phyloP scores from a whole-genome alignment of 2,888 invertebrate species.

The Cabera pusaria region DNA sequence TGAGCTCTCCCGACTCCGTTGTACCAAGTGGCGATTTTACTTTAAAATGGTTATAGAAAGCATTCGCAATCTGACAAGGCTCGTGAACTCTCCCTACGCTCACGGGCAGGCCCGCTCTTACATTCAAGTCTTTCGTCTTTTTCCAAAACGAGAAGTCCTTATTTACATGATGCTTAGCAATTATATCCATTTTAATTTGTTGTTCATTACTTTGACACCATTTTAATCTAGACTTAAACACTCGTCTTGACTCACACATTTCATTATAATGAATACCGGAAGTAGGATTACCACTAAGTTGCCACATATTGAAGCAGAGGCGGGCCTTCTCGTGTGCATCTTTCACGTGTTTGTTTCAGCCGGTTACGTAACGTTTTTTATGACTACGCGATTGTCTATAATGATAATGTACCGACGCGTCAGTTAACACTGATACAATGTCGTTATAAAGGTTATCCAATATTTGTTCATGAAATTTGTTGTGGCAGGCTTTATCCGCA shows the following conservation, averaged over 20 bases:
- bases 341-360: constrained; percentile 3
- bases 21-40: constrained; percentile 3
- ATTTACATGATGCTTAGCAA: constrained; percentile 1
- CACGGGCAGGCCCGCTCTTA: background rate
- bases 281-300: background rate
- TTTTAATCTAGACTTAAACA: constrained; percentile 3
- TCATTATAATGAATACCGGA: background rate
- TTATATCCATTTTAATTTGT: constrained; percentile 2
- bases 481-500: too few species aligned
- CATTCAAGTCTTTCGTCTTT: background rate
- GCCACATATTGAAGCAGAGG: background rate
- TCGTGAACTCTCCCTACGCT: background rate
- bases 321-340: constrained; percentile 1
- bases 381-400: too few species aligned
- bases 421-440: too few species aligned
- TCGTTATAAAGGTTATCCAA: too few species aligned
- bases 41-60: constrained; percentile 6
- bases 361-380: too few species aligned
- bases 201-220: too few species aligned
- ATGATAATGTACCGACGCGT: too few species aligned
- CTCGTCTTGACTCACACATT: background rate
- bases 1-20: background rate
- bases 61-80: background rate
- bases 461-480: too few species aligned
- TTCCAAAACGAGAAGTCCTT: constrained; percentile 3